Conservation (phyloP, 2,888 invertebrate genomes). For the Leucoptera coffeella region DNA sequence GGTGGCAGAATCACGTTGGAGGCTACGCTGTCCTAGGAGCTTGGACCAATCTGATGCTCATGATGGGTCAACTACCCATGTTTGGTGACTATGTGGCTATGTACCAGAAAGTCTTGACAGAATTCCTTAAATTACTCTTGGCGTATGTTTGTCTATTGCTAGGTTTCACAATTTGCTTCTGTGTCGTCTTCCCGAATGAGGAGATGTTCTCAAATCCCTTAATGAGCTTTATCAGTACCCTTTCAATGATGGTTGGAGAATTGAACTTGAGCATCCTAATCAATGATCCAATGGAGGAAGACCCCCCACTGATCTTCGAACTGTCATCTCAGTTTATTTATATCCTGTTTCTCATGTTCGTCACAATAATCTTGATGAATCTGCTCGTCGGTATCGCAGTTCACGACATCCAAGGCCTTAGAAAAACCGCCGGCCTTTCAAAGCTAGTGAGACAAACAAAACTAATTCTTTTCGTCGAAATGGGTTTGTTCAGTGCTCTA, state of each 20-base stretch:
- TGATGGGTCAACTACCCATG: slow-evolving; percentile 83
- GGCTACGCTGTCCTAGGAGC: slow-evolving; percentile 80
- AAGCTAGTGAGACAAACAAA: slow-evolving; percentile 80
- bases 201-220: slow-evolving; percentile 78
- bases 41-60: slow-evolving; percentile 83
- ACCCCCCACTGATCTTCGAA: slow-evolving; percentile 67
- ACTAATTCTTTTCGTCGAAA: slow-evolving; percentile 75
- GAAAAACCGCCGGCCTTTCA: slow-evolving; percentile 78
- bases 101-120: slow-evolving; percentile 80
- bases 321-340: slow-evolving; percentile 76
- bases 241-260: slow-evolving; percentile 88
- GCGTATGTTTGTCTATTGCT: slow-evolving; percentile 79
- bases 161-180: slow-evolving; percentile 82
- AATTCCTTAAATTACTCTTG: slow-evolving; percentile 74
- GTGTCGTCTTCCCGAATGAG: slow-evolving; percentile 78
- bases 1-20: slow-evolving; percentile 83
- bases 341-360: slow-evolving; percentile 73
- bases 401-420: slow-evolving; percentile 78
- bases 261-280: slow-evolving; percentile 69
- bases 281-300: slow-evolving; percentile 62
- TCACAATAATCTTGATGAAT: slow-evolving; percentile 82
- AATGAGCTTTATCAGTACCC: slow-evolving; percentile 74
- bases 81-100: slow-evolving; percentile 88
- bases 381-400: slow-evolving; percentile 81
- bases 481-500: slow-evolving; percentile 73